phyloP scores from a whole-genome alignment of 2,888 invertebrate genomes.

The Onchidella celtica region DNA sequence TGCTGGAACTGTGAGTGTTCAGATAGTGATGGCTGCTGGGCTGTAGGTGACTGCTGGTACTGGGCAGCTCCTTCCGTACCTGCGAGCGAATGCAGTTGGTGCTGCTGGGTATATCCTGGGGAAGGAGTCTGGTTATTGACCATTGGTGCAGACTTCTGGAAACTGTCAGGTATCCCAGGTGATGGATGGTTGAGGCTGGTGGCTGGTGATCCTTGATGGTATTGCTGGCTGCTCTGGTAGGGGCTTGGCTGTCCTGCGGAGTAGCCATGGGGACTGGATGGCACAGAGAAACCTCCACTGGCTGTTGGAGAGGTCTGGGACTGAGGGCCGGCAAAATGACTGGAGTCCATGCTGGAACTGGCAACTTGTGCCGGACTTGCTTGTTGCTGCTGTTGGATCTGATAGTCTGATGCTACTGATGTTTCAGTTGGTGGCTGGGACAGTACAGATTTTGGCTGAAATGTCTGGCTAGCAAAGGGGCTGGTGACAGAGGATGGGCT shows the following conservation, averaged over 20 bases:
- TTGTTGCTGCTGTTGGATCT: too few relatives aligned
- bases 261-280: not conserved
- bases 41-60: conserved; percentile 4
- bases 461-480: not conserved
- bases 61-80: not conserved
- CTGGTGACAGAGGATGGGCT: not conserved
- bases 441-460: conserved; percentile 4
- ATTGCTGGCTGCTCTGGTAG: conserved; percentile 13
- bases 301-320: not conserved
- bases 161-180: not conserved
- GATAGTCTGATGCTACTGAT: not conserved
- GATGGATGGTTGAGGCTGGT: not conserved
- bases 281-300: conserved; percentile 1
- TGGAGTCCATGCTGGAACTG: not conserved
- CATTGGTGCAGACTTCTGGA: not conserved
- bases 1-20: conserved; percentile 11
- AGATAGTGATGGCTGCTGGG: conserved; percentile 7
- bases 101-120: not conserved
- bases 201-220: not conserved
- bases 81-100: not conserved
- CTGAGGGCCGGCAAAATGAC: not conserved
- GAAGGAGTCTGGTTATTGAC: not conserved
- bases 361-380: not conserved
- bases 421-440: not conserved
- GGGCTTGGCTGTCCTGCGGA: not conserved